Evolutionary conservation across 2,797 vertebrate species (phyloP), one percentile per base, ranked within the genome.

Genomic region (Enteromius treurensis): DNA sequence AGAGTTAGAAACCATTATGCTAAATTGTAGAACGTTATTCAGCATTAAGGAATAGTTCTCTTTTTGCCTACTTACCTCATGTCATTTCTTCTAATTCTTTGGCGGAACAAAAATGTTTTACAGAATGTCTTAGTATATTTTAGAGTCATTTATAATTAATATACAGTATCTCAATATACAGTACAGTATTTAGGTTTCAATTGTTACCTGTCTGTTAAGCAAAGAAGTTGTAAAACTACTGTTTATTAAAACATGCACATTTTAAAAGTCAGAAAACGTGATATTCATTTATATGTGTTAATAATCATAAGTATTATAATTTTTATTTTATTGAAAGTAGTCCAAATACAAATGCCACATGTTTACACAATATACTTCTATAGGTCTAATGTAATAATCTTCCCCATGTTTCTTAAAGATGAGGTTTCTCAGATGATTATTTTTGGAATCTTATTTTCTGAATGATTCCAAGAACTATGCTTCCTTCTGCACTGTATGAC

Each of bases 1-100:
- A 96, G 91, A 90, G 92, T 71, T 58, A 15, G 19, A 45, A 26
- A 11, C 40, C 45, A 14, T 26, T 17, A 3, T 32, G 60, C 14
- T 15, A 62, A 17, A 34, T 8, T 70, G n/a, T 13, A 45, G 5
- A 45, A 77, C 9, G 49, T 37, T 73, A 45, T 47, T 40, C 19
- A 32, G 45, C 23, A 17, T 62, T 49, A 47, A 32, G 3, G 11
- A 32, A 77, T 26, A 45, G 9, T 13, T 2, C 2, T 2, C 3
- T 19, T 34, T 34, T 34, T 9, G 40, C 40, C 40, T 40, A 69
- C 42, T 47, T 2, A 70, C 42, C 10, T 19, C 8, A 5, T 29
- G 8, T 49, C 9, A 4, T 47, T 49, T 17, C n/a, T n/a, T n/a
- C n/a, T n/a, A n/a, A n/a, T n/a, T n/a, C n/a, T n/a, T n/a, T n/a